These are phyloP conservation scores for Malacosoma neustria DNA, from an alignment of 2,888 invertebrate genomes.

Conservation along the genomic window DNA sequence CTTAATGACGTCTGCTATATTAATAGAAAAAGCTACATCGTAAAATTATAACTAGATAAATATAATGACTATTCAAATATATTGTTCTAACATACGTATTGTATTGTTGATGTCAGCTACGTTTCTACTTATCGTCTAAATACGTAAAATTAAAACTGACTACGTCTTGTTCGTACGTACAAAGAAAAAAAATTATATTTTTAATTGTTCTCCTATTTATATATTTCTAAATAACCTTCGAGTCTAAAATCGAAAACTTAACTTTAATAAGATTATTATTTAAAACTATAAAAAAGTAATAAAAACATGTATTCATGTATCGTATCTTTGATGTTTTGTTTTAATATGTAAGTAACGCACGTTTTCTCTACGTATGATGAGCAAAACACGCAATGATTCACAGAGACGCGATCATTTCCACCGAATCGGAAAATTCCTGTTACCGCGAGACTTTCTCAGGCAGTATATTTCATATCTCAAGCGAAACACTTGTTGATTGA, in stretches of 20 bases:
- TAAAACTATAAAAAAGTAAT: conserved; percentile 16
- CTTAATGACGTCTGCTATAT: too few species aligned
- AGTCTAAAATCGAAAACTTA: too few species aligned
- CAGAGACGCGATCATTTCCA: conserved; percentile 61
- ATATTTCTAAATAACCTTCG: too few species aligned
- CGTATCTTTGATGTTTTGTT: conserved; percentile 24
- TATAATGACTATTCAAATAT: too few species aligned
- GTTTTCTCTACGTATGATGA: conserved; percentile 43
- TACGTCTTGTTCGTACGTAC: too few species aligned
- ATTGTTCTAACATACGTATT: too few species aligned
- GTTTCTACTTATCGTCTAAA: neutral
- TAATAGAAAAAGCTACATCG: too few species aligned
- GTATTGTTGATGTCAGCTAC: neutral
- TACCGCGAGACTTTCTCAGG: conserved; percentile 62
- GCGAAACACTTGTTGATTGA: conserved; percentile 28
- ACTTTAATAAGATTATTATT: too few species aligned
- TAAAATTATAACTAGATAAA: too few species aligned
- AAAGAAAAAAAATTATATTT: too few species aligned
- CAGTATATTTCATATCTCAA: conserved; percentile 28
- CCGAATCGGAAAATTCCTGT: conserved; percentile 71
- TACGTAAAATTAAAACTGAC: neutral
- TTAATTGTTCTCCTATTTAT: too few species aligned
- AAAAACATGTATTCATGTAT: conserved; percentile 7
- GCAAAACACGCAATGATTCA: conserved; percentile 62
- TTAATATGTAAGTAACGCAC: conserved; percentile 21